phyloP scores from a whole-genome alignment of 2,113 vertebrate species.

The Siniperca chuatsi region DNA sequence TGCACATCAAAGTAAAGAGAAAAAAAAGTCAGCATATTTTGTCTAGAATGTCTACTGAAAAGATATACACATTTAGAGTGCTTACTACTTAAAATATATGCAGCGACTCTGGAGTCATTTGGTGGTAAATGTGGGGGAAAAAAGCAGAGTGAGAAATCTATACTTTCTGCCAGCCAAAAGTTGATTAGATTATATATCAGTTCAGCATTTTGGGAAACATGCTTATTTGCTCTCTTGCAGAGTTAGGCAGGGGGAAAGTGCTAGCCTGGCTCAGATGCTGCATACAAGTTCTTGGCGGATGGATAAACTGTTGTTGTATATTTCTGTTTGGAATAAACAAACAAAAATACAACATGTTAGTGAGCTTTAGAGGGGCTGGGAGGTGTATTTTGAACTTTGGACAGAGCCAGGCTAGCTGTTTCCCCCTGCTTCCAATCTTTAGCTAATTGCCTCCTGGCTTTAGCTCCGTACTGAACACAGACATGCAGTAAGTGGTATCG shows the following conservation, averaged over 20 bases:
- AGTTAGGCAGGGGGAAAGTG: background rate
- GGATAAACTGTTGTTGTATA: background rate
- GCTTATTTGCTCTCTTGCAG: background rate
- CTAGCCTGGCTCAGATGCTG: background rate
- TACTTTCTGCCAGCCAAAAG: background rate
- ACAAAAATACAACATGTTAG: too few relatives aligned
- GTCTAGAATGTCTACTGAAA: background rate
- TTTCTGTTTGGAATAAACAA: too few relatives aligned
- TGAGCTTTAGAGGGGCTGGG: too few relatives aligned
- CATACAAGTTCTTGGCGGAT: background rate
- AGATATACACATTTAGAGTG: background rate
- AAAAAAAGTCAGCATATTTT: background rate
- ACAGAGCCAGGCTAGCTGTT: too few relatives aligned
- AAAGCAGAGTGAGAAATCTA: background rate
- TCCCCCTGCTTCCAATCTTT: too few relatives aligned
- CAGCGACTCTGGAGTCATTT: background rate
- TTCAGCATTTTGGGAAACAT: background rate
- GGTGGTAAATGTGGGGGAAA: background rate
- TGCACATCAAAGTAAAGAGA: conserved; percentile 23
- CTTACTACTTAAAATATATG: background rate
- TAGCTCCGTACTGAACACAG: too few relatives aligned
- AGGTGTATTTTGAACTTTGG: too few relatives aligned
- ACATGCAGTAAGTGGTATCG: too few relatives aligned
- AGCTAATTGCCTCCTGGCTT: too few relatives aligned
- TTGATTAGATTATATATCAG: background rate